phyloP scores from a whole-genome alignment of 2,797 vertebrate species.

The Merluccius polli region DNA sequence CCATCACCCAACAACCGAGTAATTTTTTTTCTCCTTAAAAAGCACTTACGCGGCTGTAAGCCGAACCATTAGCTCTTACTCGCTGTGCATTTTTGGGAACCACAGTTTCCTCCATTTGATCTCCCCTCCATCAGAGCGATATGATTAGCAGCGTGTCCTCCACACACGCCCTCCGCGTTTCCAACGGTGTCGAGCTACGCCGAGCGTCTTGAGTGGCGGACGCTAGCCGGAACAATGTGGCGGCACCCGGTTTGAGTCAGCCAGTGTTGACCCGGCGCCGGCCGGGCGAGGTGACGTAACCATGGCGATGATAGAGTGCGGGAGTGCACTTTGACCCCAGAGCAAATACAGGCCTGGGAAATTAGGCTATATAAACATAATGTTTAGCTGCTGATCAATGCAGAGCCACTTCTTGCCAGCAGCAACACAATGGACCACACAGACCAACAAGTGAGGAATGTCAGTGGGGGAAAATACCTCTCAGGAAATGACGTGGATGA shows the following conservation, averaged over 20 bases:
- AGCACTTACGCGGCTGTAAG: slow-evolving; percentile 29
- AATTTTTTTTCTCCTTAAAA: slow-evolving; percentile 13
- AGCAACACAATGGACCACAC: too few relatives aligned
- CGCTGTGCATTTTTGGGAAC: slow-evolving; percentile 30
- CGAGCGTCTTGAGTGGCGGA: slow-evolving; percentile 20
- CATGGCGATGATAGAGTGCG: slow-evolving; percentile 39
- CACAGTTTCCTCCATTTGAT: slow-evolving; percentile 24
- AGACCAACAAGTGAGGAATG: too few relatives aligned
- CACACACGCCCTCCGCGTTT: too few relatives aligned
- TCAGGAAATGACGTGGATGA: too few relatives aligned
- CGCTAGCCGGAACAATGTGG: slow-evolving; percentile 46
- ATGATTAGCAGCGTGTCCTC: too few relatives aligned
- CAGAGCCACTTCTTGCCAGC: slow-evolving; percentile 13
- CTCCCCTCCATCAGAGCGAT: too few relatives aligned
- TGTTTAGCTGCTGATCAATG: slow-evolving; percentile 28
- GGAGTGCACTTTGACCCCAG: slow-evolving; percentile 46
- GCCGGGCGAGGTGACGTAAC: slow-evolving; percentile 39
- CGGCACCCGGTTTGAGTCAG: slow-evolving; percentile 29
- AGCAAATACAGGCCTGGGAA: slow-evolving; percentile 48
- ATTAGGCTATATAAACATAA: slow-evolving; percentile 46
- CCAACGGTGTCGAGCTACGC: too few relatives aligned
- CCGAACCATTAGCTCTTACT: slow-evolving; percentile 40
- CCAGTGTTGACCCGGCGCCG: slow-evolving; percentile 34
- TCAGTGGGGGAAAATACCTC: too few relatives aligned
- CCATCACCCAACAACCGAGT: slow-evolving; percentile 40